These are phyloP conservation scores for Tortrix viridana DNA, from an alignment of 2,888 invertebrate genomes.

Conservation along the genomic window DNA sequence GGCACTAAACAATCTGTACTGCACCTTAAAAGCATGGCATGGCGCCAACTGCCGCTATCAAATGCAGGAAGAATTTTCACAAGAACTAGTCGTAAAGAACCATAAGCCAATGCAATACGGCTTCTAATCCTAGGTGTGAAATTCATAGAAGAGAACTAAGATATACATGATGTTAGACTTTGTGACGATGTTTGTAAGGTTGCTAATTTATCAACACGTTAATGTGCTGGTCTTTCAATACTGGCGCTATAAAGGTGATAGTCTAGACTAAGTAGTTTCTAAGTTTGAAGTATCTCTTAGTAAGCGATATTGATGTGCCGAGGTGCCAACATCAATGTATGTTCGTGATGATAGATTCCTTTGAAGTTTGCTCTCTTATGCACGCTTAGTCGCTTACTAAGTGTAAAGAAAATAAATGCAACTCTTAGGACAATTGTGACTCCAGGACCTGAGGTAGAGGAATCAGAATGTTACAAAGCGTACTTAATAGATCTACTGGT, in stretches of 20 bases:
- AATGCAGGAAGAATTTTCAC: slow-evolving; percentile 22
- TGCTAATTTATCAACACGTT: not conserved
- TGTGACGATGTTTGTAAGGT: not conserved
- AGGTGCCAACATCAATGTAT: not conserved
- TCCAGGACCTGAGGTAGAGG: too few species aligned
- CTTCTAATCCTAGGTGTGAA: slow-evolving; percentile 2
- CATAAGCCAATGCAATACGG: slow-evolving; percentile 11
- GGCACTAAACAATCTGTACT: slow-evolving; percentile 25
- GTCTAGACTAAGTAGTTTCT: slow-evolving; percentile 35
- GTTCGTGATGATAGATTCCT: not conserved
- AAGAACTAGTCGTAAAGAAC: slow-evolving; percentile 9
- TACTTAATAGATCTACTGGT: too few species aligned
- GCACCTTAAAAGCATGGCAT: slow-evolving; percentile 25
- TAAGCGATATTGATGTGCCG: slow-evolving; percentile 26
- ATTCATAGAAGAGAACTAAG: not conserved
- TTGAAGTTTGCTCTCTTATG: not conserved
- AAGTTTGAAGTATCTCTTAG: slow-evolving; percentile 31
- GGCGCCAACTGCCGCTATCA: slow-evolving; percentile 25
- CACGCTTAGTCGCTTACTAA: too few species aligned
- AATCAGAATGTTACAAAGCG: too few species aligned
- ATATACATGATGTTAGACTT: slow-evolving; percentile 1
- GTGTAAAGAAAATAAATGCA: too few species aligned
- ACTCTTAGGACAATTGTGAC: too few species aligned
- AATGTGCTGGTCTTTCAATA: slow-evolving; percentile 29
- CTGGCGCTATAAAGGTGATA: slow-evolving; percentile 24